Base-by-base conservation (phyloP, 2,888 invertebrate species). In the Drosophila paracracens region DNA sequence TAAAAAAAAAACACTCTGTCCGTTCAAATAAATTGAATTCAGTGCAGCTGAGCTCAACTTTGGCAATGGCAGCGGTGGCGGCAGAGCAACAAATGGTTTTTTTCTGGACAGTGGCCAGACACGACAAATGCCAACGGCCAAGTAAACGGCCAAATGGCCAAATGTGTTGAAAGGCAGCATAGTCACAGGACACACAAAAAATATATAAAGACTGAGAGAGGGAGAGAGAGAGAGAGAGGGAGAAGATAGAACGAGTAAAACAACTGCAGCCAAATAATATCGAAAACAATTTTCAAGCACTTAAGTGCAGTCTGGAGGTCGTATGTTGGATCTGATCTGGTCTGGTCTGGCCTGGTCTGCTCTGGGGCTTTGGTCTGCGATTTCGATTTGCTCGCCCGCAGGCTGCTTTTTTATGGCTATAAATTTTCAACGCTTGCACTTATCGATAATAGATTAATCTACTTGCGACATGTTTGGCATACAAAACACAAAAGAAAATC, bases 81-180 rank as follows among this genome's bases (percentile, higher is more conserved):
- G 67, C 79, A 78, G 75, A 91, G 92, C 92, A 92, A 91, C 92
- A 91, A 91, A 91, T 91, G 91, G 88, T 91, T 91, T 82, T 87
- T 90, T 61, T 53, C 70, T 78, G 89, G 90, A 89, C 84, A 68
- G 48, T 61, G 76, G 79, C 91, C 92, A 91, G 81, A 86, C 85
- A 86, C 83, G 85, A 86, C 85, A 85, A 85, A 85, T 85, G 85
- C 88, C 85, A 85, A 71, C 79, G 86, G 88, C 82, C 79, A 79
- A 81, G 82, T 79, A 81, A 81, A 81, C 81, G 80, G 78, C 79
- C 79, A 77, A 77, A 77, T 76, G 81, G 87, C 84, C 87, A 78
- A 86, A 86, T 89, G 89, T 89, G 87, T 79, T 89, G 85, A 85
- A 86, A 88, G 88, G 76, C 86, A 88, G 63, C 53, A 61, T 68